Percentiles rank a stretch among this genome's conserved stretches.
Conservation (phyloP, 2,113 vertebrate genomes). For the Emydura subglobosa region DNA sequence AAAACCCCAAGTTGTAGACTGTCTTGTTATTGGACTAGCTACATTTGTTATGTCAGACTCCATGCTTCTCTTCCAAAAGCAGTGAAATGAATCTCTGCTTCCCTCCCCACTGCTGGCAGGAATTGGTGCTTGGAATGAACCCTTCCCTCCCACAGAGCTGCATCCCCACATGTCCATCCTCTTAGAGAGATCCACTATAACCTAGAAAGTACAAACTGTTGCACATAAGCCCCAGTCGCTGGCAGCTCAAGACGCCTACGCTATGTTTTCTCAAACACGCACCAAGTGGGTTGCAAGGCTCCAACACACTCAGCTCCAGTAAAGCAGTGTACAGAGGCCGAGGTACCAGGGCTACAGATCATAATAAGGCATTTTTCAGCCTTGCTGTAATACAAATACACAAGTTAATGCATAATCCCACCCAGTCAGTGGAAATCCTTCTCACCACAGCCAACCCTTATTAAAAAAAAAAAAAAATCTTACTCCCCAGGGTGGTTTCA, state of each 20-base stretch:
- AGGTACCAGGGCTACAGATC: background rate
- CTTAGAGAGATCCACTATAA: background rate
- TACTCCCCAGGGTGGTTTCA: background rate
- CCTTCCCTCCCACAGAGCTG: background rate
- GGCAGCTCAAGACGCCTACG: background rate
- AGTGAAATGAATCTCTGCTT: constrained; percentile 60
- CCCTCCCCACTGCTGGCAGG: constrained; percentile 68
- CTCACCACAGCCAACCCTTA: background rate
- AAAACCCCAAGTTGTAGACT: constrained; percentile 40
- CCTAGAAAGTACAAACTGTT: background rate
- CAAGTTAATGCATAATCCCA: background rate
- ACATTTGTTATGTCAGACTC: constrained; percentile 48
- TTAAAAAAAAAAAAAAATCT: background rate
- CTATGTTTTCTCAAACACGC: background rate
- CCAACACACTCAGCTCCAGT: background rate
- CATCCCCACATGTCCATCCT: constrained; percentile 38
- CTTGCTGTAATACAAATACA: background rate
- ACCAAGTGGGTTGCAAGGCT: background rate
- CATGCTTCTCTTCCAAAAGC: constrained; percentile 45
- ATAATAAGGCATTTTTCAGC: background rate
- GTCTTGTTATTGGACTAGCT: constrained; percentile 55
- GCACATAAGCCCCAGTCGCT: background rate
- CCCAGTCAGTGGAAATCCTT: background rate
- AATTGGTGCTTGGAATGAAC: constrained; percentile 27
- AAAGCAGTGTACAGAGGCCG: background rate